A percentile compares a stretch with the other conserved stretches of the same genome.
Evolutionary conservation across 2,113 vertebrate species (phyloP).

Genomic region (Lepidothrix coronata): DNA sequence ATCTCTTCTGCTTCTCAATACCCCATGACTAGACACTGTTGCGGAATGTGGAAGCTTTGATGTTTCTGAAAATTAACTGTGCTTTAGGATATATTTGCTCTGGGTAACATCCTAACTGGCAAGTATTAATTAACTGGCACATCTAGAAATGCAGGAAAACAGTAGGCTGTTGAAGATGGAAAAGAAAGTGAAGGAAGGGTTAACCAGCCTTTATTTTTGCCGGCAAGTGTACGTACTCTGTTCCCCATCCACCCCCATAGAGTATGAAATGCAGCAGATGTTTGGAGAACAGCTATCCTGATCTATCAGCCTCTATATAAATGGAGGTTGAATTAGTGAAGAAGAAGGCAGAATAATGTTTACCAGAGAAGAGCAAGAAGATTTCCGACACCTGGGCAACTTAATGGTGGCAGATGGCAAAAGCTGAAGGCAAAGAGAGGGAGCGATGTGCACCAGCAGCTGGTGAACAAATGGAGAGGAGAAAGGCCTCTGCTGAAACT

Average conservation of each 20-base stretch:
- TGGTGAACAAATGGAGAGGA: slow-evolving; percentile 14
- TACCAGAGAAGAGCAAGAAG: slow-evolving; percentile 33
- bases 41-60: not conserved
- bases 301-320: slow-evolving; percentile 49
- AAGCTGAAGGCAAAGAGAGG: slow-evolving; percentile 9
- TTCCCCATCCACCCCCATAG: not conserved
- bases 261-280: slow-evolving; percentile 42
- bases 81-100: not conserved
- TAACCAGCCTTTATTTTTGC: not conserved
- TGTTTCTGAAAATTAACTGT: not conserved
- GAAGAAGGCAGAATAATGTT: slow-evolving; percentile 1
- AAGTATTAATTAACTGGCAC: not conserved
- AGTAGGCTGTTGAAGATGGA: not conserved
- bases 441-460: not conserved
- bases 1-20: not conserved
- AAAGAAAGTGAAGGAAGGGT: not conserved
- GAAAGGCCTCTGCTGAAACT: not conserved
- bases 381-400: slow-evolving; percentile 50
- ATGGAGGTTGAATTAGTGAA: slow-evolving; percentile 36
- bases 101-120: not conserved
- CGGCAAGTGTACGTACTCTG: not conserved
- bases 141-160: not conserved
- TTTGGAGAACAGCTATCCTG: slow-evolving; percentile 35
- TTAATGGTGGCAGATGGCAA: slow-evolving; percentile 59
- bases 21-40: not conserved